Evolutionary conservation across 1,140 invertebrate genomes (phyloP).

Genomic region (Penaeus vannamei): DNA sequence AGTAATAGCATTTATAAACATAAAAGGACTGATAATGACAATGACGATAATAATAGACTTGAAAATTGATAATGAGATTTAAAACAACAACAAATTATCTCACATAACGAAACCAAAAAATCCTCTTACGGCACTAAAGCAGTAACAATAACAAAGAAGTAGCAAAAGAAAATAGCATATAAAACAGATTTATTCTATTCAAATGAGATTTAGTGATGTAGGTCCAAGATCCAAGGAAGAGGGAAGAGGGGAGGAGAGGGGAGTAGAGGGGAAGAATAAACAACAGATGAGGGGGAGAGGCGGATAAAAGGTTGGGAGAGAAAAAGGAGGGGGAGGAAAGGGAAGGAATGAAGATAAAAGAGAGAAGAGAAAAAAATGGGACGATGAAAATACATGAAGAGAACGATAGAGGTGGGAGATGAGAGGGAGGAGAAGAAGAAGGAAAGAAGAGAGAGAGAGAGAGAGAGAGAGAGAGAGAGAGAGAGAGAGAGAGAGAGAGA

Average conservation of each 20-base stretch:
- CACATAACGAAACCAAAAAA: too few relatives aligned
- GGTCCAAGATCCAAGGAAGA: not conserved
- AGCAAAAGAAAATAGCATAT: too few relatives aligned
- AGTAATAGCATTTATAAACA: too few relatives aligned
- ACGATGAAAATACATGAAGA: slow-evolving; percentile 27
- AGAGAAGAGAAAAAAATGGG: slow-evolving; percentile 8
- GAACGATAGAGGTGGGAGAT: slow-evolving; percentile 18
- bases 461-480: not conserved
- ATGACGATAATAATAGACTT: too few relatives aligned
- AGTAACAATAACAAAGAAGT: too few relatives aligned
- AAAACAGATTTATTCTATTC: too few relatives aligned
- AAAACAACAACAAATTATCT: too few relatives aligned
- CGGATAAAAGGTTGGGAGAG: not conserved
- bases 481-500: not conserved
- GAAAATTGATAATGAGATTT: too few relatives aligned
- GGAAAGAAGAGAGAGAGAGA: slow-evolving; percentile 40
- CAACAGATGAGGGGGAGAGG: not conserved
- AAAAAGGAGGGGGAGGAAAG: too few relatives aligned
- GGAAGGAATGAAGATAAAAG: not conserved
- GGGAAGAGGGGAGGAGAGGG: not conserved
- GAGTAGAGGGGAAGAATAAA: not conserved
- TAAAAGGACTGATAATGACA: too few relatives aligned
- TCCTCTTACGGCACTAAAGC: too few relatives aligned
- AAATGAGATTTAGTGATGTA: too few relatives aligned
- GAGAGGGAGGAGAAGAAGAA: slow-evolving; percentile 36